phyloP scores from a whole-genome alignment of 2,113 vertebrate genomes.

The Nothoprocta pentlandii region DNA sequence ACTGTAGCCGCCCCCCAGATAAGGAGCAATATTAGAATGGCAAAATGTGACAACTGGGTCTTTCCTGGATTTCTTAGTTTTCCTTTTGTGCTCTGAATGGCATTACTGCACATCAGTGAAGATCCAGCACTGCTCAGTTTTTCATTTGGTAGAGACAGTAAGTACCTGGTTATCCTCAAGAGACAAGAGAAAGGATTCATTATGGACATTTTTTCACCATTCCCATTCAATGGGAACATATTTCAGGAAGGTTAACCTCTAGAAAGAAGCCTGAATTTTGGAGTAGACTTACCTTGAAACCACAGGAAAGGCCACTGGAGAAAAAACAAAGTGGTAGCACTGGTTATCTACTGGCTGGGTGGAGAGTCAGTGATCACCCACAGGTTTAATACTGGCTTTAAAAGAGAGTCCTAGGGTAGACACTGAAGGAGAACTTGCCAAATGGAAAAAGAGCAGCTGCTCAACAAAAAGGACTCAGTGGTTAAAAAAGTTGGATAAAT shows the following conservation, averaged over 20 bases:
- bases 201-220: neutral
- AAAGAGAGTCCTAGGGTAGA: neutral
- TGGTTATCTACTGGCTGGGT: neutral
- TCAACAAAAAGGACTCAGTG: neutral
- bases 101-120: neutral
- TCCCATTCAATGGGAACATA: neutral
- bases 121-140: neutral
- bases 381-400: neutral
- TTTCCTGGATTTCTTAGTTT: neutral
- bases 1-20: neutral
- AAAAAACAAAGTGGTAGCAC: neutral
- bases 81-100: fast-evolving
- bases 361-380: neutral
- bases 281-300: neutral
- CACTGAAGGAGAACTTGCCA: neutral
- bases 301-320: neutral
- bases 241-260: neutral
- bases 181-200: neutral
- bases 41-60: neutral
- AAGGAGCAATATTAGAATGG: neutral
- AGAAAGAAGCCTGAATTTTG: neutral
- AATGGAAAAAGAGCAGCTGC: neutral
- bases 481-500: neutral
- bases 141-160: neutral
- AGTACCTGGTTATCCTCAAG: neutral